Conservation (phyloP, 1,140 invertebrate species). For the Oncopodura yosiiana region DNA sequence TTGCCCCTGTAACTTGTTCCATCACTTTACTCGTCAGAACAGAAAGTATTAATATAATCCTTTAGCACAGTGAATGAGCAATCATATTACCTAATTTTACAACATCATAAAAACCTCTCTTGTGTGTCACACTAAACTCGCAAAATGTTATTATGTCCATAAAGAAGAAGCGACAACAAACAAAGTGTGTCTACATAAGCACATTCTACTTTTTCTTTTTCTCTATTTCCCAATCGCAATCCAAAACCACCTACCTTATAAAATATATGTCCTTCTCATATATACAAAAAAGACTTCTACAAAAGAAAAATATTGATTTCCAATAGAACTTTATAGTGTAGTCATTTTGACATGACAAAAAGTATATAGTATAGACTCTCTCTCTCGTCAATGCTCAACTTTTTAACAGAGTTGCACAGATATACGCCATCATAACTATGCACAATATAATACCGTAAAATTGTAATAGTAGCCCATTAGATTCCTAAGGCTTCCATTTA, state of each 20-base stretch:
- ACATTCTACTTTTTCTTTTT: no score
- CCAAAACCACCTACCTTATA: neutral
- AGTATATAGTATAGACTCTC: neutral
- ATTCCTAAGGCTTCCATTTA: no score
- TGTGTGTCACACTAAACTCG: neutral
- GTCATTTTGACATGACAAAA: neutral
- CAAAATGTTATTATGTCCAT: neutral
- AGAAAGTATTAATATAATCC: no score
- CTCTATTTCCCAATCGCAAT: neutral
- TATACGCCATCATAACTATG: neutral
- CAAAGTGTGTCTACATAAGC: no score
- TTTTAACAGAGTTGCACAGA: constrained; percentile 3
- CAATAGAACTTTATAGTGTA: constrained; percentile 8
- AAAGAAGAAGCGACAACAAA: neutral
- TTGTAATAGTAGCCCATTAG: no score
- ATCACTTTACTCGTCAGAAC: no score
- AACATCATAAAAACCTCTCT: no score
- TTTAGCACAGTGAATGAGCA: no score
- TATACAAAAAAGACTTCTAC: neutral
- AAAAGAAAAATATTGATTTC: constrained; percentile 28
- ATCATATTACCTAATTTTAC: no score
- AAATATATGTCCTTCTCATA: neutral
- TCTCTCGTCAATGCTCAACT: constrained; percentile 5
- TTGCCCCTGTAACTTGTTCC: no score
- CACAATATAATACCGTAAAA: no score